Evolutionary conservation across 2,888 invertebrate species (phyloP).

Genomic region (Spilarctia lutea): DNA sequence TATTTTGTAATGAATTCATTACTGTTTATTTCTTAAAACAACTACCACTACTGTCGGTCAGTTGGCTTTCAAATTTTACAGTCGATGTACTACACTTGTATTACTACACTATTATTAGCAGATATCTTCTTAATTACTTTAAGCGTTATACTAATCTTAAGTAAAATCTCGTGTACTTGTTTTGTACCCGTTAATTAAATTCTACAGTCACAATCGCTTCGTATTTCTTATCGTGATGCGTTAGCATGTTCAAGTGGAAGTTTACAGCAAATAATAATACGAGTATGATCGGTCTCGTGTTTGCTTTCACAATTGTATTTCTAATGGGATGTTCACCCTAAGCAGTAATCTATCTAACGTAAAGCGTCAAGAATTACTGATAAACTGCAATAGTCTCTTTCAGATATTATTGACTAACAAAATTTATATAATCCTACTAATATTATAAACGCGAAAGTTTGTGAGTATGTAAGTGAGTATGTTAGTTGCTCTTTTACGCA

Average conservation of each 20-base stretch:
- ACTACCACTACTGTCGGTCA: neutral
- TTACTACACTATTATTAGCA: neutral
- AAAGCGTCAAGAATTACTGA: neutral
- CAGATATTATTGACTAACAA: neutral
- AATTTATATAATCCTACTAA: no score
- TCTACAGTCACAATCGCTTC: conserved; percentile 29
- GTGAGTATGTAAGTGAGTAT: no score
- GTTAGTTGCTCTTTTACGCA: no score
- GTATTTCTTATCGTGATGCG: conserved; percentile 48
- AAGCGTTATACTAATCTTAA: neutral
- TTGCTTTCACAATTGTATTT: conserved; percentile 63
- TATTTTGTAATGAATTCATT: neutral
- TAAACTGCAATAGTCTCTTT: neutral
- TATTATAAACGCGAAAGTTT: no score
- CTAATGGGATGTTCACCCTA: conserved; percentile 50
- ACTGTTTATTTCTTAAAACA: neutral
- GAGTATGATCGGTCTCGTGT: conserved; percentile 64
- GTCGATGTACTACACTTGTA: neutral
- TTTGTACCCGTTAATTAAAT: conserved; percentile 46
- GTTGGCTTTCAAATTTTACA: neutral
- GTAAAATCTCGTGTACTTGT: conserved; percentile 13
- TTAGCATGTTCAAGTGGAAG: conserved; percentile 57
- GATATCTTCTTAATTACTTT: neutral
- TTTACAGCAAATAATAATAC: conserved; percentile 62
- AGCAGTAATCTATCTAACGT: conserved; percentile 10